These are phyloP conservation scores for human DNA, from an alignment of 2,113 vertebrate genomes.

Conservation along the genomic window DNA sequence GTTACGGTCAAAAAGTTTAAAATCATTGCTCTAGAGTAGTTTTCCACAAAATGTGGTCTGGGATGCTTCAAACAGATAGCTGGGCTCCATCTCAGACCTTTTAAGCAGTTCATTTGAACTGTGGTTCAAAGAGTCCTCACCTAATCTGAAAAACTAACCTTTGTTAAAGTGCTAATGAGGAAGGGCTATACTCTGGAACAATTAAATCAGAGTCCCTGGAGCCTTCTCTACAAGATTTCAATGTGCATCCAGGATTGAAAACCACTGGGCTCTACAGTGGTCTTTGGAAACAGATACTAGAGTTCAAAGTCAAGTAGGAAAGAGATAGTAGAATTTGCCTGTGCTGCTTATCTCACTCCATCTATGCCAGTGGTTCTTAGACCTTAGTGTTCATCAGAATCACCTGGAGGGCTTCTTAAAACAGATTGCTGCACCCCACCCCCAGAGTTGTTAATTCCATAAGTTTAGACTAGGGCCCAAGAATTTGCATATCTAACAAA, in stretches of 20 bases:
- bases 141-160: not conserved
- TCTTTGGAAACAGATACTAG: not conserved
- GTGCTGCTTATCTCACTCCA: not conserved
- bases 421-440: not conserved
- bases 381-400: not conserved
- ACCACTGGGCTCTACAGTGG: not conserved
- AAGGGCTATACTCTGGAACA: not conserved
- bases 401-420: not conserved
- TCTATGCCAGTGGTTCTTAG: not conserved
- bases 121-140: not conserved
- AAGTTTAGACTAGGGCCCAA: not conserved
- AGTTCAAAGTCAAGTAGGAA: not conserved
- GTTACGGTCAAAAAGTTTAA: not conserved
- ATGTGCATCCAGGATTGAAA: not conserved
- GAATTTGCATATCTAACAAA: not conserved
- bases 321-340: not conserved
- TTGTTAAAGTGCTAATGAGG: constrained; percentile 11
- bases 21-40: not conserved
- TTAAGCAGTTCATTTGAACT: not conserved
- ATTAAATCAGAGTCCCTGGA: not conserved
- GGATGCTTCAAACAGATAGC: not conserved
- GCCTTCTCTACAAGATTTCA: not conserved
- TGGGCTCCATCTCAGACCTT: not conserved
- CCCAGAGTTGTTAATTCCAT: not conserved
- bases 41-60: not conserved